Evolutionary conservation across 2,113 vertebrate species (phyloP).

Genomic region (Tachysurus vachellii): DNA sequence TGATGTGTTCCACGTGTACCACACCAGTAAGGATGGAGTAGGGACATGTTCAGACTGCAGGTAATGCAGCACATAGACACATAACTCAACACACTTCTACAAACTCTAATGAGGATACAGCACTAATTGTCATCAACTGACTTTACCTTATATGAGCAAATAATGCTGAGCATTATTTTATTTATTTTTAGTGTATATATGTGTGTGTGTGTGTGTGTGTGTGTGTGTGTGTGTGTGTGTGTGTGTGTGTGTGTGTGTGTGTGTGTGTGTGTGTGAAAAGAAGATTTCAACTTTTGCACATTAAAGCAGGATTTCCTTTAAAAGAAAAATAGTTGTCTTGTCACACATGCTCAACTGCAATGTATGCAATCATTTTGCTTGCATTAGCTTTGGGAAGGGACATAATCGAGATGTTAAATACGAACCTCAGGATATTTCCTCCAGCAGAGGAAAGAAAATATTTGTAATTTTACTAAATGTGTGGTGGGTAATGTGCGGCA

Average conservation of each 20-base stretch:
- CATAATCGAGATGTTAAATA: constrained; percentile 47
- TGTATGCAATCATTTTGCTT: constrained; percentile 57
- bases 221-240: no score
- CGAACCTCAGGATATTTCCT: constrained; percentile 57
- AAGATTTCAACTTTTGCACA: background rate
- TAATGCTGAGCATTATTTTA: background rate
- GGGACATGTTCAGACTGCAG: constrained; percentile 35
- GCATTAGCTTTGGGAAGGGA: constrained; percentile 50
- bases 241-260: no score
- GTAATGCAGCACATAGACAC: background rate
- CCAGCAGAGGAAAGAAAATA: constrained; percentile 61
- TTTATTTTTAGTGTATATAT: background rate
- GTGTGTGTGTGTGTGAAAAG: no score
- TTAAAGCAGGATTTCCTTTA: background rate
- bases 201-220: no score
- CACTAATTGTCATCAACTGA: background rate
- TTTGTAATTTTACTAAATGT: constrained; percentile 58
- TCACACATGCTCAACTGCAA: constrained; percentile 42
- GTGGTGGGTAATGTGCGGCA: constrained; percentile 59
- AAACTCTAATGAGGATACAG: background rate
- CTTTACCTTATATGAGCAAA: background rate
- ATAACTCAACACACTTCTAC: constrained; percentile 14
- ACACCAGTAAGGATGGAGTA: constrained; percentile 43
- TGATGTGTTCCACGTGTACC: constrained; percentile 74
- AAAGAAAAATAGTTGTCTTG: background rate